Evolutionary conservation across 2,797 vertebrate species (phyloP), one percentile per base, ranked within the genome.

Genomic region (Spinibarbus caldwelli): DNA sequence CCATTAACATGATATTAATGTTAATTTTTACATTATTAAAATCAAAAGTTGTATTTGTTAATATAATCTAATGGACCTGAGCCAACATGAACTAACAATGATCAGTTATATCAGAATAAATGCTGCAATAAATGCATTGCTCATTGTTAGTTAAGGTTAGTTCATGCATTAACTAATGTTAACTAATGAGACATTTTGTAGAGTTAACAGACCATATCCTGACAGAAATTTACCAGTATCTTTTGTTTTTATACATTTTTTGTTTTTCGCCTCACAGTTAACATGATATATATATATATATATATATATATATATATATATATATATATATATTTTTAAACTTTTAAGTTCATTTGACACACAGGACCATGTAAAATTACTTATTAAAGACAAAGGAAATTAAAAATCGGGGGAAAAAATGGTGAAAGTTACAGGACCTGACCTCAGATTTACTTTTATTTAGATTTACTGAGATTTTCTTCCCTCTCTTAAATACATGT

Each of bases 371-470:
- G 36, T 14, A 1, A 45, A 45, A 45, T 12, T 1, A 78, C 36
- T 73, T 29, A 71, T 5, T 17, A 7, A 31, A 73, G 43, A 26
- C 26, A 31, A 31, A 49, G 26, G 26, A 49, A 11, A 31, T 23
- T 12, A 21, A 21, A 75, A 52, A 21, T 0, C 1, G 12, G n/a
- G 3, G n/a, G 41, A 2, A 0, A 0, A 34, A 19, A 10, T 26
- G 0, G 15, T 47, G 17, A 21, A 26, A 6, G 36, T 41, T 41
- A 41, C 23, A n/a, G 9, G 26, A 49, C 43, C 29, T 75, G 34
- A 21, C 17, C 17, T 31, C 47, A 75, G 34, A 76, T 57, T 14
- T 49, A 36, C 19, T 52, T 75, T 62, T 29, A 29, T 29, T 26
- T 59, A 12, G 11, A 59, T 29, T 34, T 34, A 66, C 31, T 19